A percentile compares a stretch with the other conserved stretches of the same genome.
These are phyloP conservation scores for Mormoops blainvillei DNA, from an alignment of 2,113 vertebrate genomes.

Conservation along the genomic window DNA sequence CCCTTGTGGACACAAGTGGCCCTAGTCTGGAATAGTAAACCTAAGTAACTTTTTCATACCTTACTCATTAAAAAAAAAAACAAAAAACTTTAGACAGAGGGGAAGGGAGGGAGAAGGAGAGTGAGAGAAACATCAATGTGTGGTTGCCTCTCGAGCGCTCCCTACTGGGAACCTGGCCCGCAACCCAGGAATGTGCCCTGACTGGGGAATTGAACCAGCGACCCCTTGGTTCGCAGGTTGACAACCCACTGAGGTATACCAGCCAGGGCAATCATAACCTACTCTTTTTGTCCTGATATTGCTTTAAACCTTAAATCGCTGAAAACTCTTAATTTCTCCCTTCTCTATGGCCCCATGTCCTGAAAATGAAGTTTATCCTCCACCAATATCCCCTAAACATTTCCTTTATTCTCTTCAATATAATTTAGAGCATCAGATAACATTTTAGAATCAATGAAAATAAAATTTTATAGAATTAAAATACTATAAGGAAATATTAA, in stretches of 20 bases:
- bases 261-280: too few species aligned
- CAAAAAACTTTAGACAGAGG: too few species aligned
- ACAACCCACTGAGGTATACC: too few species aligned
- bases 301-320: constrained; percentile 23
- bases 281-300: neutral
- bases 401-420: neutral
- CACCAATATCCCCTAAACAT: neutral
- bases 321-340: constrained; percentile 12
- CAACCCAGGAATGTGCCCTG: too few species aligned
- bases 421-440: neutral
- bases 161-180: too few species aligned
- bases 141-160: too few species aligned
- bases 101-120: too few species aligned
- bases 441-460: constrained; percentile 7
- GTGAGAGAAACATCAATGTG: too few species aligned
- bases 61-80: too few species aligned
- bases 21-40: neutral
- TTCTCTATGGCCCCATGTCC: neutral
- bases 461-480: constrained; percentile 22
- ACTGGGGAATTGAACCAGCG: too few species aligned
- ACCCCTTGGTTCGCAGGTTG: too few species aligned
- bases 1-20: constrained; percentile 27
- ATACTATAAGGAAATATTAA: neutral
- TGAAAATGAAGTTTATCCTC: constrained; percentile 12
- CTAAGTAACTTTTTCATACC: neutral